Conservation (phyloP, 2,888 invertebrate species). For the Reticulitermes lucifugus region DNA sequence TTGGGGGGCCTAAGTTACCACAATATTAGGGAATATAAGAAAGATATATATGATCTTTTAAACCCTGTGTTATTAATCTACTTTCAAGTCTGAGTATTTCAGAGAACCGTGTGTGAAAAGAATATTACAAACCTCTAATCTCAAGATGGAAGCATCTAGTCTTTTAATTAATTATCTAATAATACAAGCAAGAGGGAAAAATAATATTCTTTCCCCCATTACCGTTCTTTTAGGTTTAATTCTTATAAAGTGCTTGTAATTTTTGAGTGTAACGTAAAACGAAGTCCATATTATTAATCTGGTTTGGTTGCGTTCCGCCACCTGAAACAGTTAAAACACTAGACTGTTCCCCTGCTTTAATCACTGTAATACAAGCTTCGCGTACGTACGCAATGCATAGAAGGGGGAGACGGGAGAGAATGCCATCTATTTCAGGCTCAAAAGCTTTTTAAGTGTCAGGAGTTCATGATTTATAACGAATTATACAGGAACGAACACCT, state of each 20-base stretch:
- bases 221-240: neutral
- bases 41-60: too few relatives aligned
- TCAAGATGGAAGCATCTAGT: too few relatives aligned
- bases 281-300: neutral
- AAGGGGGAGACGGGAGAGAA: neutral
- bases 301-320: neutral
- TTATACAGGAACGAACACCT: conserved; percentile 50
- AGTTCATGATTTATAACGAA: conserved; percentile 53
- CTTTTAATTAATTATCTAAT: too few relatives aligned
- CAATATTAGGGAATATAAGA: too few relatives aligned
- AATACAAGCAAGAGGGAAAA: too few relatives aligned
- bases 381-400: neutral
- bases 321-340: neutral
- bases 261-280: neutral
- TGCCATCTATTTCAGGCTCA: conserved; percentile 50
- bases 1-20: too few relatives aligned
- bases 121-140: too few relatives aligned
- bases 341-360: neutral
- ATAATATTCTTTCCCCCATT: neutral
- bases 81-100: too few relatives aligned
- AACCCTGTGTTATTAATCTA: too few relatives aligned
- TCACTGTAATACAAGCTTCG: conserved; percentile 11
- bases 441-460: conserved; percentile 52
- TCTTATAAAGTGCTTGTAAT: neutral
- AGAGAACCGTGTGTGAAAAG: too few relatives aligned